These are phyloP conservation scores for Pogonomyrmex barbatus DNA, from an alignment of 1,140 invertebrate genomes.

Conservation along the genomic window DNA sequence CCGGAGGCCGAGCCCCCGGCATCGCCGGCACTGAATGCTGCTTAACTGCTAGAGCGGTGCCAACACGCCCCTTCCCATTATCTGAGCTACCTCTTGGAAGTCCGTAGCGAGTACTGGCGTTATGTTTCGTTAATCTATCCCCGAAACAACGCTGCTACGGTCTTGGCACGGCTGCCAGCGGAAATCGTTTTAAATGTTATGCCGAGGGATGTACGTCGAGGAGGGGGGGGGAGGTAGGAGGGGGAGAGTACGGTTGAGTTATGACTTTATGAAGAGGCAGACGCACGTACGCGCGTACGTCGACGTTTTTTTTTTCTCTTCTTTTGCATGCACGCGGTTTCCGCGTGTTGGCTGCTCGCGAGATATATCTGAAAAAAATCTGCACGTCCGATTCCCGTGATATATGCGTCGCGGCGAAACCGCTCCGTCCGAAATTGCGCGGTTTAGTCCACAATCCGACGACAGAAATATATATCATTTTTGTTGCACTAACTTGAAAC, in stretches of 20 bases:
- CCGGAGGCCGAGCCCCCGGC: slow-evolving; percentile 57
- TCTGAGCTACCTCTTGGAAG: slow-evolving; percentile 82
- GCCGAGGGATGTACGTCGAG: slow-evolving; percentile 80
- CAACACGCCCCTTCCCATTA: slow-evolving; percentile 84
- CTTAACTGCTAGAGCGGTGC: slow-evolving; percentile 84
- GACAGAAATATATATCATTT: slow-evolving; percentile 55
- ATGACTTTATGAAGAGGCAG: slow-evolving; percentile 84
- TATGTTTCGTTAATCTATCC: slow-evolving; percentile 86
- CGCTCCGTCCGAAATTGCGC: slow-evolving; percentile 61
- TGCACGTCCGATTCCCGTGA: slow-evolving; percentile 62
- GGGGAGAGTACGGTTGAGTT: slow-evolving; percentile 80
- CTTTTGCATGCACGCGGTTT: slow-evolving; percentile 51
- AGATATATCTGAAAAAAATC: slow-evolving; percentile 65
- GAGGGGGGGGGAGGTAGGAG: slow-evolving; percentile 6
- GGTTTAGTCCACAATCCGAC: slow-evolving; percentile 57
- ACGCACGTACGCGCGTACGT: slow-evolving; percentile 73
- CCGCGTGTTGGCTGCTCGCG: slow-evolving; percentile 57
- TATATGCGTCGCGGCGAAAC: slow-evolving; percentile 61
- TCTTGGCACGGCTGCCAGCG: slow-evolving; percentile 85
- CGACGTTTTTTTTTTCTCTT: slow-evolving; percentile 49
- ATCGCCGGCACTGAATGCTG: slow-evolving; percentile 80
- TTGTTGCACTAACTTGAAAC: slow-evolving; percentile 39
- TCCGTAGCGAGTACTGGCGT: slow-evolving; percentile 83
- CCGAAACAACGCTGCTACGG: slow-evolving; percentile 84
- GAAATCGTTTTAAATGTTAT: slow-evolving; percentile 87